Percentiles rank a stretch among this genome's conserved stretches.
Conservation (phyloP, 2,113 vertebrate genomes). For the Dasyornis broadbenti region DNA sequence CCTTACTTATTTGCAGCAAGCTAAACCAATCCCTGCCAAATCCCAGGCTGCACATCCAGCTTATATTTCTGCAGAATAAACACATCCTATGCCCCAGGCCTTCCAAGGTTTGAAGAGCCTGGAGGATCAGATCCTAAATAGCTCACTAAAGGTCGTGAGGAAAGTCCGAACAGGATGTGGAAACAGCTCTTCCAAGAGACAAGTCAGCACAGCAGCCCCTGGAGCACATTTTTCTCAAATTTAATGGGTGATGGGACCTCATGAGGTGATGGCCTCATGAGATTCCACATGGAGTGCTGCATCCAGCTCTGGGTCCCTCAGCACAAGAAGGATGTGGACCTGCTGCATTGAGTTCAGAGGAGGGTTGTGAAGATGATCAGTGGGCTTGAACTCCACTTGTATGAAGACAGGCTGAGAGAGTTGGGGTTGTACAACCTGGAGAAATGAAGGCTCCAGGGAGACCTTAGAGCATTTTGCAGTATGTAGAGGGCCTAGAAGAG, state of each 20-base stretch:
- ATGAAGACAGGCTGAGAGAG: not conserved
- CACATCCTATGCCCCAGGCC: not conserved
- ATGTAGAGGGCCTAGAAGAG: not conserved
- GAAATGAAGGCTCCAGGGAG: not conserved
- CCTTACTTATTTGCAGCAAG: not conserved
- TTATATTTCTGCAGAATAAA: not conserved
- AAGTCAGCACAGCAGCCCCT: not conserved
- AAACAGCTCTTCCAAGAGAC: not conserved
- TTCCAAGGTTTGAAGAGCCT: not conserved
- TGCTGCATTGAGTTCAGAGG: not conserved
- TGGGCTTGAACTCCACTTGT: not conserved
- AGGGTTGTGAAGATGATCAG: not conserved
- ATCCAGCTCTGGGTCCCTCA: not conserved
- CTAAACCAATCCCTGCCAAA: not conserved
- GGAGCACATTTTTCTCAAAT: not conserved
- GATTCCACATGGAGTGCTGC: not conserved
- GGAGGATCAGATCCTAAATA: not conserved
- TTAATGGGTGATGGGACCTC: not conserved
- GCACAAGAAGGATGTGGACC: not conserved
- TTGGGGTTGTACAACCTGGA: not conserved
- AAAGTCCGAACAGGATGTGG: not conserved
- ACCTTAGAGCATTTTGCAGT: not conserved
- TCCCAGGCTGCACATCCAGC: not conserved
- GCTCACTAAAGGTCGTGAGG: not conserved
- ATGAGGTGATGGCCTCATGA: not conserved